Conservation (phyloP, 2,888 invertebrate species). For the Helleia helle region DNA sequence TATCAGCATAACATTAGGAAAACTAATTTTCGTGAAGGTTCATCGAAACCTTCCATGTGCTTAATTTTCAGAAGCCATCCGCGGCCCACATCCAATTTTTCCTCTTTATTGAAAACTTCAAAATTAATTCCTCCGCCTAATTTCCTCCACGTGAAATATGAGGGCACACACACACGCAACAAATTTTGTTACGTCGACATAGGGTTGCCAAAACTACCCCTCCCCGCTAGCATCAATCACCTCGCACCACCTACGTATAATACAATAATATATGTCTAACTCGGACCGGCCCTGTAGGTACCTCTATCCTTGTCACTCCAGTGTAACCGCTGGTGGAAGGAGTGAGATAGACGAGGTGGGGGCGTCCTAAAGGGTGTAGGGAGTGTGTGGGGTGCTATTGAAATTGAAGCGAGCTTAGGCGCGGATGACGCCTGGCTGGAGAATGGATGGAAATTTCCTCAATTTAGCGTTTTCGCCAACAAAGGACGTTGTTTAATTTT, state of each 20-base stretch:
- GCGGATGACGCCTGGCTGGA: constrained; percentile 72
- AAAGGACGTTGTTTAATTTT: constrained; percentile 73
- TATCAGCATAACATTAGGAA: constrained; percentile 13
- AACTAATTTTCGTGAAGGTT: constrained; percentile 13
- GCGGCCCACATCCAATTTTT: constrained; percentile 24
- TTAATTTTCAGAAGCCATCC: constrained; percentile 47
- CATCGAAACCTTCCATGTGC: constrained; percentile 40
- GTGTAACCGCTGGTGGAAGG: constrained; percentile 24
- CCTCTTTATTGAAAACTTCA: constrained; percentile 62
- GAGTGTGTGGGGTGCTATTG: constrained; percentile 70
- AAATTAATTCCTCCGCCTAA: constrained; percentile 68
- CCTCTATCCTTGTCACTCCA: constrained; percentile 33
- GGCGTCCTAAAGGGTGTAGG: constrained; percentile 73
- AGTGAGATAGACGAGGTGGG: constrained; percentile 45
- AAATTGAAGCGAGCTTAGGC: constrained; percentile 74
- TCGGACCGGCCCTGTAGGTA: constrained; percentile 72
- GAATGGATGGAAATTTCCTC: constrained; percentile 75
- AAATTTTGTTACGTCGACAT: constrained; percentile 67
- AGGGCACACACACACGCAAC: constrained; percentile 52
- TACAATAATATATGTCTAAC: constrained; percentile 74
- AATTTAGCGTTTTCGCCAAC: constrained; percentile 73
- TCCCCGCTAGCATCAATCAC: constrained; percentile 64
- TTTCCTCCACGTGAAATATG: constrained; percentile 65
- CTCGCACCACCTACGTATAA: constrained; percentile 71
- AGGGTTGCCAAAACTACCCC: constrained; percentile 70